Percentiles rank a stretch among this genome's conserved stretches.
Evolutionary conservation across 2,888 invertebrate species (phyloP).

Genomic region (Leptinotarsa rubiginosa): DNA sequence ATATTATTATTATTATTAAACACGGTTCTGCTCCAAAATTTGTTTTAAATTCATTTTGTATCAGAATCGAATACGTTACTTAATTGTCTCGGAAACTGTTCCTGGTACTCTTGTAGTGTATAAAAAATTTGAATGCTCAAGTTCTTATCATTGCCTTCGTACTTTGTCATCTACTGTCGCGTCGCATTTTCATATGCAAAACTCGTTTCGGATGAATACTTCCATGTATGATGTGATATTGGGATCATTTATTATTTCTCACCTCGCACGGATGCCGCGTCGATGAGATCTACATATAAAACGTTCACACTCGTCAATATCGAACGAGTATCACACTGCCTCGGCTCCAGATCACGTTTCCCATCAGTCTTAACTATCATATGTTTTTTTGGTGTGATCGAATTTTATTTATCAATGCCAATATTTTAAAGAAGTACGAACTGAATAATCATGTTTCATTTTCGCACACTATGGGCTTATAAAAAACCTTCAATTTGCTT

Average conservation of each 20-base stretch:
- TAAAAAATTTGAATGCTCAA: background rate
- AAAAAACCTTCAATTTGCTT: too few species aligned
- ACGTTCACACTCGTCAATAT: conserved; percentile 23
- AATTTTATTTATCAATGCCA: background rate
- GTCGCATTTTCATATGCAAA: background rate
- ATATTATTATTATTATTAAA: too few species aligned
- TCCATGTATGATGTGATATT: conserved; percentile 7
- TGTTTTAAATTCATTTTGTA: too few species aligned
- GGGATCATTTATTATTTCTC: conserved; percentile 18
- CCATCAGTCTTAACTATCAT: background rate
- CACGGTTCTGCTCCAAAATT: too few species aligned
- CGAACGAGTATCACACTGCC: background rate
- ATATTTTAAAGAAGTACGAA: background rate
- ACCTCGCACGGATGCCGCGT: background rate
- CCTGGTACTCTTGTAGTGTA: too few species aligned
- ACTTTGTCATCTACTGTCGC: background rate
- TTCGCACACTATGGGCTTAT: too few species aligned
- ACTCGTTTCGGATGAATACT: conserved; percentile 3
- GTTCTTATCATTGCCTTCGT: background rate
- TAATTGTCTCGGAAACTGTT: too few species aligned
- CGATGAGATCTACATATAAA: conserved; percentile 18
- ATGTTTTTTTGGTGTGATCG: background rate
- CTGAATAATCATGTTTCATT: too few species aligned
- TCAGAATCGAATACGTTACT: too few species aligned
- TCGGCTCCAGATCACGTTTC: conserved; percentile 15